phyloP scores from a whole-genome alignment of 2,113 vertebrate genomes.

The Coregonus clupeaformis region DNA sequence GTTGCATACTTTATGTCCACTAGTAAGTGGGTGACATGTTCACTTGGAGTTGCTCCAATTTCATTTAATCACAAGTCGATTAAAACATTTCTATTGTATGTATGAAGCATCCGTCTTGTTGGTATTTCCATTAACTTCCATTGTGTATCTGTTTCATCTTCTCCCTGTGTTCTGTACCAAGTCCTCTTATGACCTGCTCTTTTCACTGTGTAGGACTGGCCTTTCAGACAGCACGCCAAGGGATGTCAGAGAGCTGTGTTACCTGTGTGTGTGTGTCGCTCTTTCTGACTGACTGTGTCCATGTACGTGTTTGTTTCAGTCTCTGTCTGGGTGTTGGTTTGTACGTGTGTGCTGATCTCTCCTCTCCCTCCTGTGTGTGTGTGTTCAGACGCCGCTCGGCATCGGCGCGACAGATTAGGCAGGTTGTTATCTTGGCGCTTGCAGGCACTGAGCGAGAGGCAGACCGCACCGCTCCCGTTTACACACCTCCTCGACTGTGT shows the following conservation, averaged over 20 bases:
- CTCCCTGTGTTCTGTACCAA: not conserved
- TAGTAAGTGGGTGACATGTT: no score
- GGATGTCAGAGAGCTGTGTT: not conserved
- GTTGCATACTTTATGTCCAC: no score
- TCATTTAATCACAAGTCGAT: no score
- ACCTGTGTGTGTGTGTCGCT: not conserved
- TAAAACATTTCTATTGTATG: no score
- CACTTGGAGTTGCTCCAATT: no score
- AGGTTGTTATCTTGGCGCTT: not conserved
- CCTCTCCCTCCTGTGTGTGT: not conserved
- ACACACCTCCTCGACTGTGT: slow-evolving; percentile 1
- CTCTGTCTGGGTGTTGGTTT: not conserved
- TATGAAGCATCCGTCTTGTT: no score
- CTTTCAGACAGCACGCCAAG: not conserved
- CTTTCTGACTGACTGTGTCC: not conserved
- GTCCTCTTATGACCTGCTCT: not conserved
- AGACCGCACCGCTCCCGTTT: not conserved
- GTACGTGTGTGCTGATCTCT: not conserved
- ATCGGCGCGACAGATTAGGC: not conserved
- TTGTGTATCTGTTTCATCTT: not conserved
- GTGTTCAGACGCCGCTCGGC: not conserved
- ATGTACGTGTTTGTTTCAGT: not conserved
- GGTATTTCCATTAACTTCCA: not conserved
- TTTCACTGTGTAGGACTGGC: not conserved
- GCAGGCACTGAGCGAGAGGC: not conserved